Evolutionary conservation across 2,888 invertebrate genomes (phyloP).

Genomic region (Ischnus inquisitorius): DNA sequence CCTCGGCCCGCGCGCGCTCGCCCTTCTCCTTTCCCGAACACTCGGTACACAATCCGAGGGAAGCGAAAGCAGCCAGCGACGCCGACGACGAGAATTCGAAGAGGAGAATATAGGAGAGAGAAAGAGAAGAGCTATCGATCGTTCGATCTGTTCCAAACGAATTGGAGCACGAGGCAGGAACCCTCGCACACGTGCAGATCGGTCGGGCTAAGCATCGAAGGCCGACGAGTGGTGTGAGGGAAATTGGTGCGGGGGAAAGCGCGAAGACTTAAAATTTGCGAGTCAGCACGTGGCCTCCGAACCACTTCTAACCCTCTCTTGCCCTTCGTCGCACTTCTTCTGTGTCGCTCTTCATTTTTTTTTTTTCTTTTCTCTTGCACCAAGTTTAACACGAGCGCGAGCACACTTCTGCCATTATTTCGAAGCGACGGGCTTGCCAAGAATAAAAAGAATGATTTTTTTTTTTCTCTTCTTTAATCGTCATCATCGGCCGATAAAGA

Average conservation of each 20-base stretch:
- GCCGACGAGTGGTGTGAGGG: constrained; percentile 15
- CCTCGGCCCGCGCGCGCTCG: background rate
- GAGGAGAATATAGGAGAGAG: constrained; percentile 27
- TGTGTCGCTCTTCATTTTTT: constrained; percentile 18
- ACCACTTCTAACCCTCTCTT: constrained; percentile 8
- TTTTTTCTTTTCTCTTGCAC: background rate
- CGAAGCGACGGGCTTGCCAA: background rate
- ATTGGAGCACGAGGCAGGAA: constrained; percentile 71
- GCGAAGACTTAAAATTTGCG: constrained; percentile 67
- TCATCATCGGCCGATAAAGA: too few species aligned
- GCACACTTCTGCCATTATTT: background rate
- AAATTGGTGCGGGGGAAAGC: constrained; percentile 33
- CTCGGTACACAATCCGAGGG: constrained; percentile 25
- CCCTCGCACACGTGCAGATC: constrained; percentile 17
- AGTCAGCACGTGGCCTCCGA: constrained; percentile 66
- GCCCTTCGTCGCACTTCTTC: constrained; percentile 18
- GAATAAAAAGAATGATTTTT: too few species aligned
- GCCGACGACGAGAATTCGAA: constrained; percentile 25
- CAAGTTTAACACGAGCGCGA: background rate
- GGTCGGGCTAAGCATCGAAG: constrained; percentile 28
- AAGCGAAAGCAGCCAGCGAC: constrained; percentile 22
- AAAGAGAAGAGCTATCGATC: constrained; percentile 64
- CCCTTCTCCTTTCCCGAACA: background rate
- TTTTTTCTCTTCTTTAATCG: too few species aligned
- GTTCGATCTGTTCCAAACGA: constrained; percentile 67